Percentiles rank a stretch among this genome's conserved stretches.
Conservation (phyloP, 2,888 invertebrate species). For the Dysmachus trigonus region DNA sequence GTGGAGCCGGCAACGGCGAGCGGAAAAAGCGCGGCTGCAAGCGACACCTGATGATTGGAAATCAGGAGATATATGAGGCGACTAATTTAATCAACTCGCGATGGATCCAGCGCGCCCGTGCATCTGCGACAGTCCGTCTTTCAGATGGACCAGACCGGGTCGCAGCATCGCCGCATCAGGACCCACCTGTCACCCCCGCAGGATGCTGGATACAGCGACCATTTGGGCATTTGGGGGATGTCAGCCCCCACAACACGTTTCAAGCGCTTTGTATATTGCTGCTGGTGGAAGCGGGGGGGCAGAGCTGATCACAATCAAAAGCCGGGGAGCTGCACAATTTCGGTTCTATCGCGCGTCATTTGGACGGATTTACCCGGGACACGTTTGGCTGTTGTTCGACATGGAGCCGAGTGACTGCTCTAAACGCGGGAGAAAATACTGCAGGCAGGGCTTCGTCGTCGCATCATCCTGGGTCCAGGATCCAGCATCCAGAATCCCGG, state of each 20-base stretch:
- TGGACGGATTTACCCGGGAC: slow-evolving; percentile 9
- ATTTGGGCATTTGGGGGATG: neutral
- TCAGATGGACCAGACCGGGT: neutral
- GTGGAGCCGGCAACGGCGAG: slow-evolving; percentile 32
- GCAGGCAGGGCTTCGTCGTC: neutral
- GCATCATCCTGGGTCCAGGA: neutral
- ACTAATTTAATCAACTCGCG: slow-evolving; percentile 49
- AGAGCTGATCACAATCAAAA: slow-evolving; percentile 16
- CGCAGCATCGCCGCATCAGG: neutral
- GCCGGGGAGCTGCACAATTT: slow-evolving; percentile 1
- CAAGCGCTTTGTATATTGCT: neutral
- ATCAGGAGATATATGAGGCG: slow-evolving; percentile 50
- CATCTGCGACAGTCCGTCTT: slow-evolving; percentile 16
- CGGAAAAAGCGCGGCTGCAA: slow-evolving; percentile 44
- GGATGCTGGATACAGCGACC: neutral
- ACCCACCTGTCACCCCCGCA: neutral
- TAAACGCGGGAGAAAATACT: neutral
- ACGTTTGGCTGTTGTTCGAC: slow-evolving; percentile 16
- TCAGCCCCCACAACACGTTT: neutral
- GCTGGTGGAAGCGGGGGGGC: neutral
- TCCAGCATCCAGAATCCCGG: neutral
- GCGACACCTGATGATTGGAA: slow-evolving; percentile 51
- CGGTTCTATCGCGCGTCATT: slow-evolving; percentile 4
- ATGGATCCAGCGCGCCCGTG: slow-evolving; percentile 2
- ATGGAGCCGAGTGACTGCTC: neutral